A percentile compares a stretch with the other conserved stretches of the same genome.
These are phyloP conservation scores for Azorinus chamasolen DNA, from an alignment of 2,888 invertebrate genomes.

Conservation along the genomic window DNA sequence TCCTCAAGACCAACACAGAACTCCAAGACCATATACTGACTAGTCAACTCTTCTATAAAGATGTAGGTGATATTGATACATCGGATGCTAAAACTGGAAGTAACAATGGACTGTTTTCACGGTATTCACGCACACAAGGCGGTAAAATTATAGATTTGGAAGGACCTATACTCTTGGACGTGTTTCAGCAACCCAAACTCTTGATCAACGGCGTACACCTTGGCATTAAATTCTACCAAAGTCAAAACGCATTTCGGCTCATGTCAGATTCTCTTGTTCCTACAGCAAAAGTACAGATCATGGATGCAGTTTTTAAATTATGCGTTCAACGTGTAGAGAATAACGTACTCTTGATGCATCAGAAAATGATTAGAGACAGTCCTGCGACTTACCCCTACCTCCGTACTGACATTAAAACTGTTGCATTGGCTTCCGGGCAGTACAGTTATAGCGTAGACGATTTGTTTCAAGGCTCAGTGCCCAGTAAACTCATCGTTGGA, in stretches of 20 bases:
- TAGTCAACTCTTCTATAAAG: conserved; percentile 44
- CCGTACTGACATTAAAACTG: conserved; percentile 42
- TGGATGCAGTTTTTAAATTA: conserved; percentile 45
- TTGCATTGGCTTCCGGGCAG: conserved; percentile 44
- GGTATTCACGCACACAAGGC: conserved; percentile 19
- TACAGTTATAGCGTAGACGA: conserved; percentile 36
- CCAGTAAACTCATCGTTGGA: conserved; percentile 36
- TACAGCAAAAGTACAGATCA: conserved; percentile 32
- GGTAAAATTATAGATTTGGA: conserved; percentile 47
- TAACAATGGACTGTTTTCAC: conserved; percentile 34
- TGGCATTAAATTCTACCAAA: conserved; percentile 43
- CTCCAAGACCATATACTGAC: not conserved
- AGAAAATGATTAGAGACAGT: conserved; percentile 25
- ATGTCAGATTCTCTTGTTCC: conserved; percentile 19
- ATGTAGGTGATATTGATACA: conserved; percentile 23
- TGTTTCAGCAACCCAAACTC: conserved; percentile 41
- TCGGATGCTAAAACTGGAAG: conserved; percentile 30
- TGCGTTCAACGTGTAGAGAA: conserved; percentile 41
- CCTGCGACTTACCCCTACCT: conserved; percentile 49
- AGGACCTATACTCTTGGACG: conserved; percentile 33
- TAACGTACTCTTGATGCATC: conserved; percentile 35
- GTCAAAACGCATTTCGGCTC: conserved; percentile 36
- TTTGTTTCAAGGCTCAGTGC: conserved; percentile 37
- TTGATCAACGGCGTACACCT: conserved; percentile 46
- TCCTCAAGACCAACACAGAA: conserved; percentile 35